These are phyloP conservation scores for Lacerta bilineata DNA, from an alignment of 2,797 vertebrate genomes.

Conservation along the genomic window DNA sequence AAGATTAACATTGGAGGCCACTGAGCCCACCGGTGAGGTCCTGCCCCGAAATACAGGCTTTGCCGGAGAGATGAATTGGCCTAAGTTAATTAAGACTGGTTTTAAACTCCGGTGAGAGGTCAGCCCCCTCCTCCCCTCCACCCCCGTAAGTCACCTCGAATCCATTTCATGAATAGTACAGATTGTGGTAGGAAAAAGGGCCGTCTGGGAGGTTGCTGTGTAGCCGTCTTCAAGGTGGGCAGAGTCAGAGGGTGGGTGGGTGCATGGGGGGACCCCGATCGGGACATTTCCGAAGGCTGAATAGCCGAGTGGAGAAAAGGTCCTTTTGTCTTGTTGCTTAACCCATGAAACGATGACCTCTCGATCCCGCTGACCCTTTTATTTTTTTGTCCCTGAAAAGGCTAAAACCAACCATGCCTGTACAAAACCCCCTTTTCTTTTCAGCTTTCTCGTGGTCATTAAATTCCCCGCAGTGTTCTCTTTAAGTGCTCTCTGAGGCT, in stretches of 20 bases:
- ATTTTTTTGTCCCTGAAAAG: constrained; percentile 60
- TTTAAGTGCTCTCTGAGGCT: constrained; percentile 59
- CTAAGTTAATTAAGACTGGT: constrained; percentile 76
- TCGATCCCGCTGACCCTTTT: constrained; percentile 64
- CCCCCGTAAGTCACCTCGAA: constrained; percentile 69
- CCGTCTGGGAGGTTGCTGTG: constrained; percentile 66
- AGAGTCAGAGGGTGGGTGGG: constrained; percentile 61
- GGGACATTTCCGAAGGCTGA: constrained; percentile 70
- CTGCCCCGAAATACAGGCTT: constrained; percentile 72
- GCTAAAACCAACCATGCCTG: constrained; percentile 59
- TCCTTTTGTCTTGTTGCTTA: constrained; percentile 58
- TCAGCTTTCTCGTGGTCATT: constrained; percentile 71
- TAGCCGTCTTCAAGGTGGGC: constrained; percentile 73
- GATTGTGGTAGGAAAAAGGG: constrained; percentile 69
- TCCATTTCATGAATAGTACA: constrained; percentile 72
- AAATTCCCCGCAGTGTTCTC: constrained; percentile 70
- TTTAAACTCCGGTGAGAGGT: constrained; percentile 73
- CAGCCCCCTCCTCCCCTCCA: background rate
- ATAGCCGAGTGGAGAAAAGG: constrained; percentile 63
- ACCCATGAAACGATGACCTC: constrained; percentile 57
- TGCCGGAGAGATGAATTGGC: constrained; percentile 71
- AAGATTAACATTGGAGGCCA: constrained; percentile 74
- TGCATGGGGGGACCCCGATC: constrained; percentile 48
- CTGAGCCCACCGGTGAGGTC: constrained; percentile 65
- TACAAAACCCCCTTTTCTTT: constrained; percentile 64